phyloP scores from a whole-genome alignment of 1,140 invertebrate genomes.

The Heliconius congener region DNA sequence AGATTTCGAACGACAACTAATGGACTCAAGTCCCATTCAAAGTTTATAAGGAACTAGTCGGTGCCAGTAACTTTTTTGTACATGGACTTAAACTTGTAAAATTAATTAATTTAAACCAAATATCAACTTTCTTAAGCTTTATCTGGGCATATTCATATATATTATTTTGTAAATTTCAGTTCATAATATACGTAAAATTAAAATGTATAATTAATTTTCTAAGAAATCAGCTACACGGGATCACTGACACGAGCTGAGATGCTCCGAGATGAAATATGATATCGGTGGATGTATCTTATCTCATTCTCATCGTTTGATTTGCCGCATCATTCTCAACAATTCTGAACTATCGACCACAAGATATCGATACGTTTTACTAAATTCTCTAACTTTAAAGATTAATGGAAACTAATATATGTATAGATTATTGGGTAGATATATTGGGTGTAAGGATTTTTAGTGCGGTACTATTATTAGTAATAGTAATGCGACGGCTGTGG shows the following conservation, averaged over 20 bases:
- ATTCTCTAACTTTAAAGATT: background rate
- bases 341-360: background rate
- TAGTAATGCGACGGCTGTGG: too few species aligned
- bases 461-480: too few species aligned
- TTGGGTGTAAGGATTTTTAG: too few species aligned
- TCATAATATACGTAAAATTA: background rate
- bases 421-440: too few species aligned
- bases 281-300: conserved; percentile 3
- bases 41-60: background rate
- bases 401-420: background rate
- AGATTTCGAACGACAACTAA: background rate
- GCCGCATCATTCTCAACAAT: conserved; percentile 1
- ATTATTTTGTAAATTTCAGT: too few species aligned
- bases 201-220: background rate
- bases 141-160: too few species aligned
- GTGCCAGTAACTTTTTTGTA: too few species aligned
- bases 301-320: background rate
- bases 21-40: background rate
- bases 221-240: background rate
- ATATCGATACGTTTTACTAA: background rate
- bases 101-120: too few species aligned
- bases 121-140: too few species aligned
- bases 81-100: too few species aligned
- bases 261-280: background rate
- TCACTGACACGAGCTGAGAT: background rate